Percentiles rank a stretch among this genome's conserved stretches.
phyloP scores from a whole-genome alignment of 1,140 invertebrate genomes.

The Octopus sinensis region DNA sequence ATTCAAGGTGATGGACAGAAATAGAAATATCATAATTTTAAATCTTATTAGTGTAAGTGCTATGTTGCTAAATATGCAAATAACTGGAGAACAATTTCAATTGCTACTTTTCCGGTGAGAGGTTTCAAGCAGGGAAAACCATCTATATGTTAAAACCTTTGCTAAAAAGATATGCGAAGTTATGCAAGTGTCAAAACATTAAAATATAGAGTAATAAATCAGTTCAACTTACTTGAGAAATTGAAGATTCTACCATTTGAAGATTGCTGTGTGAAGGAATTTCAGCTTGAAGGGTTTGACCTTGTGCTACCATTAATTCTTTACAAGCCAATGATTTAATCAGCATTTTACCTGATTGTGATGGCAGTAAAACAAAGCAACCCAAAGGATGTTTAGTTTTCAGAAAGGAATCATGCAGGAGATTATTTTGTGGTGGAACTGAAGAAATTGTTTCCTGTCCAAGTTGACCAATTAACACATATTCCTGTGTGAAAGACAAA shows the following conservation, averaged over 20 bases:
- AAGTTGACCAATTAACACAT: background rate
- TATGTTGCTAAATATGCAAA: too few relatives aligned
- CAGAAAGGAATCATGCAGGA: background rate
- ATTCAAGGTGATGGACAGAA: too few relatives aligned
- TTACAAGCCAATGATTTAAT: slow-evolving; percentile 34
- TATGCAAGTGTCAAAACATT: too few relatives aligned
- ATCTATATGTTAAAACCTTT: too few relatives aligned
- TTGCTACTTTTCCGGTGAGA: too few relatives aligned
- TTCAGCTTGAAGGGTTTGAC: background rate
- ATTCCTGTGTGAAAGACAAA: background rate
- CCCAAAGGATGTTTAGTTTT: slow-evolving; percentile 24
- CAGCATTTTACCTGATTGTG: slow-evolving; percentile 29
- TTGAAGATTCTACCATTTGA: slow-evolving; percentile 16
- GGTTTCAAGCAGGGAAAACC: too few relatives aligned
- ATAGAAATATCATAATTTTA: too few relatives aligned
- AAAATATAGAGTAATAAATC: background rate
- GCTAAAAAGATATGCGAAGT: too few relatives aligned
- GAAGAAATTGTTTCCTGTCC: background rate
- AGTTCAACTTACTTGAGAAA: slow-evolving; percentile 14
- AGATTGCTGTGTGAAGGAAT: background rate
- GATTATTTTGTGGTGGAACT: background rate
- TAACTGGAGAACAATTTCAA: too few relatives aligned
- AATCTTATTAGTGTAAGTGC: too few relatives aligned
- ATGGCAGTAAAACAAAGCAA: slow-evolving; percentile 38
- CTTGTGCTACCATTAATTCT: slow-evolving; percentile 32